These are phyloP conservation scores for Cerastoderma edule DNA, from an alignment of 2,888 invertebrate species.

Conservation along the genomic window DNA sequence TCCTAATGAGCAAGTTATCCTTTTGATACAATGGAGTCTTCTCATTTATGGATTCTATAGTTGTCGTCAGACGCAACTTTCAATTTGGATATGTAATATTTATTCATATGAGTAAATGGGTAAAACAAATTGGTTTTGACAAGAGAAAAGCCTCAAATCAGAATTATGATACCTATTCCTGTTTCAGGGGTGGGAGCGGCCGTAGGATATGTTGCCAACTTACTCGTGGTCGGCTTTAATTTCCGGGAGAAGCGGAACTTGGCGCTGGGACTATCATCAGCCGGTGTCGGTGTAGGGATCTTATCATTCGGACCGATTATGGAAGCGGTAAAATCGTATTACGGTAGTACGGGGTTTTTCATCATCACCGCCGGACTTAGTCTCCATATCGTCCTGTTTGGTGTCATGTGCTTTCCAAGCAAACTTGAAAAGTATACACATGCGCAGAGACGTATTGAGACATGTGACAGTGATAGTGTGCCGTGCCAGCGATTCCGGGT, in stretches of 20 bases:
- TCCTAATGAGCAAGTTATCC: too few relatives aligned
- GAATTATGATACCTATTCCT: too few relatives aligned
- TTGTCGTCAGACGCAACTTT: too few relatives aligned
- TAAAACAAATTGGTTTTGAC: too few relatives aligned
- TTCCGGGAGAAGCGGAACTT: constrained; percentile 40
- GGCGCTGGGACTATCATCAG: constrained; percentile 42
- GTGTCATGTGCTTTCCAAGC: constrained; percentile 50
- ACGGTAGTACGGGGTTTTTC: constrained; percentile 47
- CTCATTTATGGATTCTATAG: too few relatives aligned
- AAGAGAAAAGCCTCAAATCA: too few relatives aligned
- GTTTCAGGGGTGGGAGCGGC: constrained; percentile 47
- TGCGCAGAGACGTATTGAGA: not conserved
- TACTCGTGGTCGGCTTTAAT: constrained; percentile 53
- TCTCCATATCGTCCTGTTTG: constrained; percentile 35
- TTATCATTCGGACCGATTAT: constrained; percentile 47
- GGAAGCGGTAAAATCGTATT: constrained; percentile 38
- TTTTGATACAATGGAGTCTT: too few relatives aligned
- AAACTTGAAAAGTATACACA: constrained; percentile 27
- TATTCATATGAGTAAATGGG: too few relatives aligned
- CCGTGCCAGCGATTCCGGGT: not conserved
- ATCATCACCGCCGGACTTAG: constrained; percentile 40
- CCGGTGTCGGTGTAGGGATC: constrained; percentile 45
- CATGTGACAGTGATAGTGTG: not conserved
- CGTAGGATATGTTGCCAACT: constrained; percentile 39
- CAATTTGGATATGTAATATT: too few relatives aligned